phyloP scores from a whole-genome alignment of 2,888 invertebrate species.

The Hetaerina titia region DNA sequence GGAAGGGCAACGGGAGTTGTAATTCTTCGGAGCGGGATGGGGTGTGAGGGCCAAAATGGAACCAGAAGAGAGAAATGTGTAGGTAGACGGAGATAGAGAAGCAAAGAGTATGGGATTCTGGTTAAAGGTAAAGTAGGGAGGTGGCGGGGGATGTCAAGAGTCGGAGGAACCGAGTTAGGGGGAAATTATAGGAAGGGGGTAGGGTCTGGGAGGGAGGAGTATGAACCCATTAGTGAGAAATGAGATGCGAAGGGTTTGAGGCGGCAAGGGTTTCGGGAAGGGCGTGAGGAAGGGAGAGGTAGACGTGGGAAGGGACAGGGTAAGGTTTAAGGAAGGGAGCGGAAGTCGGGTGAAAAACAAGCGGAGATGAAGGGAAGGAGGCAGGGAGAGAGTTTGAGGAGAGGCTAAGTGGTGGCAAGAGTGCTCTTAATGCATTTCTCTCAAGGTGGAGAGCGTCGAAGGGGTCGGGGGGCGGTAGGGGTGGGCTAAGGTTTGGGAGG shows the following conservation, averaged over 20 bases:
- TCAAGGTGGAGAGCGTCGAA: neutral
- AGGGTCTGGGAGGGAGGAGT: neutral
- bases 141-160: neutral
- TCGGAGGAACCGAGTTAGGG: neutral
- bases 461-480: neutral
- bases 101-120: neutral
- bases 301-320: neutral
- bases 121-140: neutral
- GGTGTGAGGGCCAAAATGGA: neutral
- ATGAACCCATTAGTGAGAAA: conserved; percentile 24
- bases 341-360: conserved; percentile 47
- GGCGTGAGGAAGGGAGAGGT: neutral
- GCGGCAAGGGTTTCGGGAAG: neutral
- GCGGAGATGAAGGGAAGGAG: neutral
- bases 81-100: neutral
- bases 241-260: conserved; percentile 21
- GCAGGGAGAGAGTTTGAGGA: neutral
- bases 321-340: conserved; percentile 28
- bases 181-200: neutral
- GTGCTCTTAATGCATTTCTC: conserved; percentile 62
- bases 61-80: neutral
- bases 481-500: neutral
- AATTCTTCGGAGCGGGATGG: no score
- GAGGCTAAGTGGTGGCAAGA: conserved; percentile 53
- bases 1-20: no score